phyloP scores from a whole-genome alignment of 2,113 vertebrate species.

The Oryctolagus cuniculus region DNA sequence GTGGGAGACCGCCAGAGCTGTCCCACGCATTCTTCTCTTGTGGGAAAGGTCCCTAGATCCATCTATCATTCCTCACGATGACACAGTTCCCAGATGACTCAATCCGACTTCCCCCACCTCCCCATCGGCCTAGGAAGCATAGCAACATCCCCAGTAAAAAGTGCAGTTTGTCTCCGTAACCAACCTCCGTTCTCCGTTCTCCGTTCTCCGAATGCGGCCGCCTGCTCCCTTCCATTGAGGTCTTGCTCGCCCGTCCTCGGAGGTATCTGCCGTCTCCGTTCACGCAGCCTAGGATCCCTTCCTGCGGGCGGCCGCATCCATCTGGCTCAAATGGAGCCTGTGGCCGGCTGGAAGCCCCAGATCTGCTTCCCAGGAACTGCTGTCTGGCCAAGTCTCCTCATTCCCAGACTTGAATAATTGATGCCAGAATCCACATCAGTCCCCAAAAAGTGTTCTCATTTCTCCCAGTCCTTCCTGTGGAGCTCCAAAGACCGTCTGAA shows the following conservation, averaged over 20 bases:
- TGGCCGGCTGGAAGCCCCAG: conserved; percentile 39
- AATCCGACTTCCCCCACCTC: background rate
- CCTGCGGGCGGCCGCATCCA: background rate
- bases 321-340: conserved; percentile 67
- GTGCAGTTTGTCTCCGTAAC: background rate
- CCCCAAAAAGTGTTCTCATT: background rate
- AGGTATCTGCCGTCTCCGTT: background rate
- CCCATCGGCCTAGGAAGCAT: background rate
- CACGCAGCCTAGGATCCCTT: background rate
- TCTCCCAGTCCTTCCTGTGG: background rate
- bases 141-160: background rate
- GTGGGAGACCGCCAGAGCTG: background rate
- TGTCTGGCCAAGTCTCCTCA: conserved; percentile 33
- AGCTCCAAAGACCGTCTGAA: background rate
- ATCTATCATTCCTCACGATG: background rate
- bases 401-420: conserved; percentile 46
- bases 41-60: background rate
- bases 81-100: background rate
- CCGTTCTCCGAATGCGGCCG: background rate
- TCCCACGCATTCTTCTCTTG: background rate
- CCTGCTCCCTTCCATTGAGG: background rate
- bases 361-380: conserved; percentile 54
- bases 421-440: conserved; percentile 59
- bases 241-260: background rate
- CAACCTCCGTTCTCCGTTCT: background rate